Conservation (phyloP, 2,888 invertebrate genomes). For the Latheticus oryzae region DNA sequence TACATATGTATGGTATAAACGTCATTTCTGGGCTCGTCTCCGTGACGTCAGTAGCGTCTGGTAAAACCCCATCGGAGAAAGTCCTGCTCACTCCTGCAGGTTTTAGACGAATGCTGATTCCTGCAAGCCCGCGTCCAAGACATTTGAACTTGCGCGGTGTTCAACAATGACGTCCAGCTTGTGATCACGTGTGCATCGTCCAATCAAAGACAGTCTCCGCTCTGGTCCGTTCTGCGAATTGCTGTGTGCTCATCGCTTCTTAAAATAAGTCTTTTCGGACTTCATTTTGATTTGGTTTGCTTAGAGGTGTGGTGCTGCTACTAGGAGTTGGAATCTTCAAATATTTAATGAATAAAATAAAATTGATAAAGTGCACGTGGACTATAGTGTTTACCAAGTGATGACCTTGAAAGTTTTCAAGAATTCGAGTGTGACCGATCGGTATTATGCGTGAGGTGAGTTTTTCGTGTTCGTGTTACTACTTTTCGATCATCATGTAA, state of each 20-base stretch:
- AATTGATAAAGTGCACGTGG: slow-evolving; percentile 20
- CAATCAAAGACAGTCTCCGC: slow-evolving; percentile 44
- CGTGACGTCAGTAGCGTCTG: slow-evolving; percentile 11
- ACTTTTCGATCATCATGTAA: slow-evolving; percentile 11
- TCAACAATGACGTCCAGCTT: slow-evolving; percentile 38
- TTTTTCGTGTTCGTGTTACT: slow-evolving; percentile 20
- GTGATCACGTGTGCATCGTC: slow-evolving; percentile 43
- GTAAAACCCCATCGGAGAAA: slow-evolving; percentile 23
- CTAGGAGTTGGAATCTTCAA: neutral
- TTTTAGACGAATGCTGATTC: slow-evolving; percentile 1
- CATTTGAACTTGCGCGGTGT: slow-evolving; percentile 40
- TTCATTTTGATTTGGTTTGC: slow-evolving; percentile 40
- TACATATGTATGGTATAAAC: too few relatives aligned
- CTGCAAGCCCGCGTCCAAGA: slow-evolving; percentile 10
- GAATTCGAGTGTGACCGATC: slow-evolving; percentile 39
- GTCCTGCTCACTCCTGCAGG: slow-evolving; percentile 7
- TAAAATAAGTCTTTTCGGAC: slow-evolving; percentile 59
- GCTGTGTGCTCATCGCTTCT: slow-evolving; percentile 60
- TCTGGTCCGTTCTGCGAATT: slow-evolving; percentile 57
- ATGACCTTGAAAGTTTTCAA: slow-evolving; percentile 50
- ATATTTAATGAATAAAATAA: neutral
- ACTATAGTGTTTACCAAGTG: slow-evolving; percentile 29
- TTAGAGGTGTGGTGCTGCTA: slow-evolving; percentile 18
- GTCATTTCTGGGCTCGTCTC: slow-evolving; percentile 14
- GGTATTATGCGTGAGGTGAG: slow-evolving; percentile 50